Percentiles rank a stretch among this genome's conserved stretches.
These are phyloP conservation scores for Setipinna tenuifilis DNA, from an alignment of 2,797 vertebrate species.

Conservation along the genomic window DNA sequence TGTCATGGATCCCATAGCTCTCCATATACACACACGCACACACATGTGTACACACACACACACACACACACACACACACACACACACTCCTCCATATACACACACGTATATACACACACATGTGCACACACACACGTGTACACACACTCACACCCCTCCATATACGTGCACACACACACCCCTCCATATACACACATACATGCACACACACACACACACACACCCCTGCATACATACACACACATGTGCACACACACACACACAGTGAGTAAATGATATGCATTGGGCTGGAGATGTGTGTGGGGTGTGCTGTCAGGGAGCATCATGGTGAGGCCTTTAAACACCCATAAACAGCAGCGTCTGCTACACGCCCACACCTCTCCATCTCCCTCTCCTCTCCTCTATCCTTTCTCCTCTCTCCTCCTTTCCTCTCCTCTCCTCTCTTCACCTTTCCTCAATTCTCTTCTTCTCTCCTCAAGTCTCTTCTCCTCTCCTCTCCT, in stretches of 20 bases:
- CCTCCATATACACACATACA: not conserved
- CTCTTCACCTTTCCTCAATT: too few species aligned
- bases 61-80: too few species aligned
- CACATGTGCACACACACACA: too few species aligned
- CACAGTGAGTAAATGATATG: slow-evolving; percentile 42
- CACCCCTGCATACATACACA: not conserved
- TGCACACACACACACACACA: not conserved
- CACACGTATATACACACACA: not conserved
- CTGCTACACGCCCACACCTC: slow-evolving; percentile 54
- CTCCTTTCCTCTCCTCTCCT: too few species aligned
- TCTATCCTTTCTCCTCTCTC: too few species aligned
- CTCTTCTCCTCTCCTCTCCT: too few species aligned
- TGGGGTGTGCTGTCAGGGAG: slow-evolving; percentile 61
- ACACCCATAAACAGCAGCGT: slow-evolving; percentile 62
- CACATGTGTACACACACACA: too few species aligned
- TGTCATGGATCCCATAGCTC: not conserved
- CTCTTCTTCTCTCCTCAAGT: too few species aligned
- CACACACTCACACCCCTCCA: not conserved
- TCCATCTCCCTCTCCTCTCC: too few species aligned
- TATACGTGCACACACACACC: not conserved
- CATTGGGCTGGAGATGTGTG: slow-evolving; percentile 27
- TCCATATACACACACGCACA: not conserved
- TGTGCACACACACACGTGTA: not conserved
- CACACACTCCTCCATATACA: too few species aligned
- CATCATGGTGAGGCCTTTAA: slow-evolving; percentile 65